These are phyloP conservation scores for Sebastes vulpes DNA, from an alignment of 2,797 vertebrate genomes.

Conservation along the genomic window DNA sequence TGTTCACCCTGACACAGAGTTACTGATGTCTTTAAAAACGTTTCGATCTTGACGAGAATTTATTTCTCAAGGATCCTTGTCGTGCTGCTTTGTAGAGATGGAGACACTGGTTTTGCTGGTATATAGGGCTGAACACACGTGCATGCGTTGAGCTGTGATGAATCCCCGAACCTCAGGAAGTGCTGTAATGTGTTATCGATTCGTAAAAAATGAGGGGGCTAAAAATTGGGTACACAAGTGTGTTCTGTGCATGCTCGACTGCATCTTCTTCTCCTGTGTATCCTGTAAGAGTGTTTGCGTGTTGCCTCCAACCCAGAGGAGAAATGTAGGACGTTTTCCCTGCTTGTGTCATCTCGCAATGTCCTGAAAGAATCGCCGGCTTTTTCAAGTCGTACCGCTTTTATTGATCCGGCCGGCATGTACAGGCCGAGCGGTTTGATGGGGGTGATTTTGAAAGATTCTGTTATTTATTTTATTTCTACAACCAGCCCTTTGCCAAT, in stretches of 20 bases:
- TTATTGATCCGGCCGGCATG: conserved; percentile 37
- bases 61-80: background rate
- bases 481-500: background rate
- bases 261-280: background rate
- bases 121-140: background rate
- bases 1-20: background rate
- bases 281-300: background rate
- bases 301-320: conserved; percentile 5
- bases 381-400: conserved; percentile 8
- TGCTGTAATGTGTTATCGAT: conserved; percentile 78
- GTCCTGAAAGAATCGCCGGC: background rate
- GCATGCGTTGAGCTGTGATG: conserved; percentile 20
- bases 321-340: background rate
- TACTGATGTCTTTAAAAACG: background rate
- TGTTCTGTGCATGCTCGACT: conserved; percentile 25
- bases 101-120: conserved; percentile 1
- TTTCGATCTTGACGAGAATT: background rate
- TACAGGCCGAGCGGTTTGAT: conserved; percentile 23
- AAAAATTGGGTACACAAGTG: conserved; percentile 32
- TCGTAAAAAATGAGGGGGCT: conserved; percentile 27
- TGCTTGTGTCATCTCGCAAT: background rate
- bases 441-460: conserved; percentile 23
- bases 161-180: conserved; percentile 44
- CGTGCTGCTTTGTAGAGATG: background rate
- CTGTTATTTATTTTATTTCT: background rate